Conservation (phyloP, 2,113 vertebrate genomes). For the Serinus canaria region DNA sequence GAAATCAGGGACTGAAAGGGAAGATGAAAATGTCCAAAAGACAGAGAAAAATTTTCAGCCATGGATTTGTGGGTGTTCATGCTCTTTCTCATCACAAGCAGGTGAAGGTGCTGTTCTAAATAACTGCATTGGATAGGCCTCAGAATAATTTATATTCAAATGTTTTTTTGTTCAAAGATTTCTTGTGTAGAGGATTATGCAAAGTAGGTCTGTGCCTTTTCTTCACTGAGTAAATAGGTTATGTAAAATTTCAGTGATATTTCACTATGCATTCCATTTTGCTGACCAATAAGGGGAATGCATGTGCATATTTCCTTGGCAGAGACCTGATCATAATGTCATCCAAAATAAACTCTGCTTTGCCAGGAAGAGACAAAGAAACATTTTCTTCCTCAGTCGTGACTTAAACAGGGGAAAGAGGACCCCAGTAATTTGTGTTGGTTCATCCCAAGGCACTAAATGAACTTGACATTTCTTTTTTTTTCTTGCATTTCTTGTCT, state of each 20-base stretch:
- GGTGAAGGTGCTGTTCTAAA: neutral
- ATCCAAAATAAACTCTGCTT: neutral
- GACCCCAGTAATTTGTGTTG: neutral
- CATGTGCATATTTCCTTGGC: neutral
- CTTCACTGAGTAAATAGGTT: slow-evolving; percentile 1
- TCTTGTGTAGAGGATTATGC: slow-evolving; percentile 15
- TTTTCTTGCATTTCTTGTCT: neutral
- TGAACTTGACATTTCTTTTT: neutral
- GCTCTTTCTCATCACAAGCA: neutral
- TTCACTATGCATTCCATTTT: neutral
- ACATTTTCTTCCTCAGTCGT: neutral
- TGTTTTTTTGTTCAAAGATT: neutral
- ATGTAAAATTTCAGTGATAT: neutral
- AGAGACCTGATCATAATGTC: neutral
- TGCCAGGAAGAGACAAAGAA: neutral
- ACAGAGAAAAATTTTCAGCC: neutral
- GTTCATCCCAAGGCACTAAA: neutral
- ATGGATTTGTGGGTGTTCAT: neutral
- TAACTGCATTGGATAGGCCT: neutral
- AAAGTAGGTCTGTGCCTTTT: neutral
- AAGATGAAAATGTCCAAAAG: neutral
- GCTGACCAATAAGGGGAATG: neutral
- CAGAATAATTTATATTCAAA: slow-evolving; percentile 17
- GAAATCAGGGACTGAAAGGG: neutral
- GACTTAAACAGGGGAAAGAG: neutral